Evolutionary conservation across 1,140 invertebrate species (phyloP), one percentile per base, ranked within the genome.

Genomic region (Archivesica marissinica): DNA sequence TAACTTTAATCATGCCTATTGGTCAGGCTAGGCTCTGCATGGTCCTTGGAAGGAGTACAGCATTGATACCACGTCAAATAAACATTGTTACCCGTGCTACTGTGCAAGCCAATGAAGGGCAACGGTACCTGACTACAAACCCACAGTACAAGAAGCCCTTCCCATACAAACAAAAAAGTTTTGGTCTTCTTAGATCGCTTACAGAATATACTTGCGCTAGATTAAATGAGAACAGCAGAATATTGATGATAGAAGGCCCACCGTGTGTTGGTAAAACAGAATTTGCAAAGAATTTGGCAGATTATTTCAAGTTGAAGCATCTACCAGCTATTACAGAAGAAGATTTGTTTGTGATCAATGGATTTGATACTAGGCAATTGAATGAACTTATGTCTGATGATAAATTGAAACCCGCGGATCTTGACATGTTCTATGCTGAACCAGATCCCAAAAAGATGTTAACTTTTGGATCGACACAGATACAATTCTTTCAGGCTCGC

Each of bases 211-310:
- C 82, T 23, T 23, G 11, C 17, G 30, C 56, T 25, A 85, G 92
- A 56, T 76, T 91, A 13, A 87, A 92, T 79, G 91, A 92, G 47
- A 93, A 93, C 59, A 87, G 78, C 17, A 91, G 90, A 79, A 85
- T 92, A 0, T 87, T 92, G 33, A 23, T 90, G 15, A 86, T 93
- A 30, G 92, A 93, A 64, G 92, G 92, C 41, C 91, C 90, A 80
- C 68, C 92, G 0, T 91, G 85, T 13, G 83, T 88, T 0, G 90
- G 89, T 0, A 92, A 92, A 79, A 84, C 88, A 0, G 87, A 84
- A 54, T 89, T 93, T 70, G 92, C 81, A 11, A 86, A 91, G 64
- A 86, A 90, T 68, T 25, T 93, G 38, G 91, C 92, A 2, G 82
- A 91, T 30, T 87, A 90, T 47, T 93, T 93, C 72, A 88, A 90